phyloP scores from a whole-genome alignment of 2,113 vertebrate genomes.

The Corythornis vintsioides region DNA sequence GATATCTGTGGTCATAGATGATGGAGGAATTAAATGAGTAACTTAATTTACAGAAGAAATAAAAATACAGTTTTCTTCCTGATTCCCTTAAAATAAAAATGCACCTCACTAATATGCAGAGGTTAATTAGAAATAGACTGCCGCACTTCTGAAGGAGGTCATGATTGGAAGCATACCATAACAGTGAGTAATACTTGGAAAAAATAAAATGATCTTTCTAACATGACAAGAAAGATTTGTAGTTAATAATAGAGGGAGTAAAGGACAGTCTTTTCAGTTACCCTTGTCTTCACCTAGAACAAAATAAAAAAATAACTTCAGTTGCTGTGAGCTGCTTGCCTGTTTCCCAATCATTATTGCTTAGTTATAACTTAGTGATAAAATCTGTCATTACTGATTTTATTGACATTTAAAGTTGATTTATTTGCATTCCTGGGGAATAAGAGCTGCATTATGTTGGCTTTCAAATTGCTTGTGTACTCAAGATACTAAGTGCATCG shows the following conservation, averaged over 20 bases:
- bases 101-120: slow-evolving; percentile 30
- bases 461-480: slow-evolving; percentile 66
- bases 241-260: slow-evolving; percentile 75
- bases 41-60: background rate
- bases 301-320: slow-evolving; percentile 77
- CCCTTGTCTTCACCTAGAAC: slow-evolving; percentile 78
- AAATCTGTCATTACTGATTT: slow-evolving; percentile 79
- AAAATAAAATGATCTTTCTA: slow-evolving; percentile 71
- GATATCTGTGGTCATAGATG: background rate
- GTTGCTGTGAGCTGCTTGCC: slow-evolving; percentile 66
- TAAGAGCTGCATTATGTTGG: slow-evolving; percentile 68
- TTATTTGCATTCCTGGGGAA: slow-evolving; percentile 73
- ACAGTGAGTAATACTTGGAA: slow-evolving; percentile 67
- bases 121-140: slow-evolving; percentile 71
- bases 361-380: slow-evolving; percentile 77
- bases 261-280: slow-evolving; percentile 76
- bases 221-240: slow-evolving; percentile 78
- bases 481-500: slow-evolving; percentile 70
- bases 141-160: slow-evolving; percentile 68
- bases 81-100: slow-evolving; percentile 38
- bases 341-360: slow-evolving; percentile 71
- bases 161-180: slow-evolving; percentile 59
- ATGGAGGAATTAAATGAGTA: slow-evolving; percentile 5
- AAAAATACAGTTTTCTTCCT: slow-evolving; percentile 8
- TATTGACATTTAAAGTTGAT: slow-evolving; percentile 80